Conservation (phyloP, 2,797 vertebrate genomes). For the Molothrus aeneus region DNA sequence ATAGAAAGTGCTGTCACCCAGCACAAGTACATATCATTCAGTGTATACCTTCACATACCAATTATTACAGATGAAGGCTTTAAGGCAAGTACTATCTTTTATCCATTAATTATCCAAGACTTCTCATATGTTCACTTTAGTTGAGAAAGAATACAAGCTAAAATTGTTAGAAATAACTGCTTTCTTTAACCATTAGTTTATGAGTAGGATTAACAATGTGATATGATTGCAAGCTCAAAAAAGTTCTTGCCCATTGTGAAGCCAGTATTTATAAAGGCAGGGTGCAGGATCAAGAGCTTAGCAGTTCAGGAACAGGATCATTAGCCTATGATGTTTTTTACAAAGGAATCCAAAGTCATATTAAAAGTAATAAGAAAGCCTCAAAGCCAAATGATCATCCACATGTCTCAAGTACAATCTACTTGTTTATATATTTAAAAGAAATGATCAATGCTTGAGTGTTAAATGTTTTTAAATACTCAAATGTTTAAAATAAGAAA, state of each 20-base stretch:
- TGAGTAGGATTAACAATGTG: not conserved
- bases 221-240: not conserved
- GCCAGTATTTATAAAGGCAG: not conserved
- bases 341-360: not conserved
- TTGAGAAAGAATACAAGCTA: not conserved
- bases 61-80: not conserved
- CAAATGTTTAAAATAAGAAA: not conserved
- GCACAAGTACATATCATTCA: not conserved
- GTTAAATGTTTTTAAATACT: not conserved
- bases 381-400: not conserved
- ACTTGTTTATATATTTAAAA: not conserved
- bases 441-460: not conserved
- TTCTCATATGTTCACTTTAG: not conserved
- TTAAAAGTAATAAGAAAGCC: not conserved
- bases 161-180: not conserved
- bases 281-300: not conserved
- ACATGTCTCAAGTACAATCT: not conserved
- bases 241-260: not conserved
- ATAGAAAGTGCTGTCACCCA: slow-evolving; percentile 33
- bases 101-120: not conserved
- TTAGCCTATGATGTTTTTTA: not conserved
- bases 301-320: not conserved
- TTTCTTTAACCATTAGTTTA: not conserved
- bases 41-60: not conserved
- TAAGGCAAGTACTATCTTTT: not conserved